Evolutionary conservation across 2,797 vertebrate species (phyloP).

Genomic region (Chlorospingus flavigularis): DNA sequence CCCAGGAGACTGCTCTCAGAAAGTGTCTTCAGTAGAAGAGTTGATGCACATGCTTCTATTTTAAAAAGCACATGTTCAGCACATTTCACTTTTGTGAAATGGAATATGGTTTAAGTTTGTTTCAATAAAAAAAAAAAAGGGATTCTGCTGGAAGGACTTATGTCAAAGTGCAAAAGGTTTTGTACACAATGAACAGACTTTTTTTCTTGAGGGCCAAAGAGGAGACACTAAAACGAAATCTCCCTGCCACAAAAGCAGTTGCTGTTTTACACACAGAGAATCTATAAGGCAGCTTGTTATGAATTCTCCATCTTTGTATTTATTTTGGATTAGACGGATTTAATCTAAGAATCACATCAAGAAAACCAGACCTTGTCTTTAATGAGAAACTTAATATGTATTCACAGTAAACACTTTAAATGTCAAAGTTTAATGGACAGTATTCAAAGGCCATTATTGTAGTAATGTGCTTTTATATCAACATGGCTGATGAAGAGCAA

Average conservation of each 20-base stretch:
- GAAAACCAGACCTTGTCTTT: constrained; percentile 46
- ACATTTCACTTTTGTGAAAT: constrained; percentile 80
- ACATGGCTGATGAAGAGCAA: neutral
- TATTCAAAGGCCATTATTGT: constrained; percentile 44
- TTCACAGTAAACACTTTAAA: constrained; percentile 61
- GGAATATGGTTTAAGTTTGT: constrained; percentile 80
- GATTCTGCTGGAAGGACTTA: constrained; percentile 74
- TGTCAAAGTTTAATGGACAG: constrained; percentile 60
- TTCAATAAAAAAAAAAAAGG: constrained; percentile 64
- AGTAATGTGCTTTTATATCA: constrained; percentile 45
- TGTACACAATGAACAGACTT: constrained; percentile 65
- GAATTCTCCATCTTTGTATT: constrained; percentile 58
- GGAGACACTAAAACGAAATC: constrained; percentile 41
- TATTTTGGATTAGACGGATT: constrained; percentile 69
- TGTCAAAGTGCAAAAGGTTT: constrained; percentile 81
- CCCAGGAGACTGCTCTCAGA: constrained; percentile 72
- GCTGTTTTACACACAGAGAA: constrained; percentile 21
- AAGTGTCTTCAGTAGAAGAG: constrained; percentile 73
- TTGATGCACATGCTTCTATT: constrained; percentile 75
- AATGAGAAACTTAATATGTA: constrained; percentile 69
- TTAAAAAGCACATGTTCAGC: constrained; percentile 81
- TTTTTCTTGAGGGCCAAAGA: constrained; percentile 16
- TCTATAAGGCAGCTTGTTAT: constrained; percentile 24
- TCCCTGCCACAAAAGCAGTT: constrained; percentile 47
- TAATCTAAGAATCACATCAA: constrained; percentile 66